Conservation (phyloP, 1,140 invertebrate species). For the Mactra quadrangularis region DNA sequence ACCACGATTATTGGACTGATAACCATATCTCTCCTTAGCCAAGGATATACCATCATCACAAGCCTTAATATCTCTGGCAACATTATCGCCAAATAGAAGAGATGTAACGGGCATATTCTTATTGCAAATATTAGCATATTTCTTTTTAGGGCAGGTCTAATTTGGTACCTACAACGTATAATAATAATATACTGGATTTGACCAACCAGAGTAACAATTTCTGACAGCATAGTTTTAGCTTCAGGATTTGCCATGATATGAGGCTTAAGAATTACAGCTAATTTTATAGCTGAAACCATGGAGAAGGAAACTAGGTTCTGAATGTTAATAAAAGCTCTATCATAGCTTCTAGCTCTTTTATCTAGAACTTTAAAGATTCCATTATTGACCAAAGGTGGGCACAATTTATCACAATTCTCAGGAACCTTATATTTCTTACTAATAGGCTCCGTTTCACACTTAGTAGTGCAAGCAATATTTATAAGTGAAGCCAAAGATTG, state of each 20-base stretch:
- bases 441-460: neutral
- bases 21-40: neutral
- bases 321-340: neutral
- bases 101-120: neutral
- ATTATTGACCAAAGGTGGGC: too few species aligned
- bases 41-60: too few species aligned
- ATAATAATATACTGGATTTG: neutral
- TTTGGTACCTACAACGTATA: neutral
- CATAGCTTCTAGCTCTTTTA: neutral
- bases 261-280: too few species aligned
- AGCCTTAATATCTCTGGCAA: constrained; percentile 7
- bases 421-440: constrained; percentile 13
- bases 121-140: too few species aligned
- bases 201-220: too few species aligned
- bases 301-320: neutral
- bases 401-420: too few species aligned
- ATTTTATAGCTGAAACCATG: neutral
- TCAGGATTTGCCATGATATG: too few species aligned
- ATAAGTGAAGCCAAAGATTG: too few species aligned
- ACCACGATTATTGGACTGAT: neutral
- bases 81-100: constrained; percentile 13
- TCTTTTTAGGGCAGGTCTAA: constrained; percentile 5
- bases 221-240: too few species aligned
- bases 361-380: constrained; percentile 15
- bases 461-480: too few species aligned